Base-by-base conservation (phyloP, 2,888 invertebrate genomes). In the Lasius fuliginosus region DNA sequence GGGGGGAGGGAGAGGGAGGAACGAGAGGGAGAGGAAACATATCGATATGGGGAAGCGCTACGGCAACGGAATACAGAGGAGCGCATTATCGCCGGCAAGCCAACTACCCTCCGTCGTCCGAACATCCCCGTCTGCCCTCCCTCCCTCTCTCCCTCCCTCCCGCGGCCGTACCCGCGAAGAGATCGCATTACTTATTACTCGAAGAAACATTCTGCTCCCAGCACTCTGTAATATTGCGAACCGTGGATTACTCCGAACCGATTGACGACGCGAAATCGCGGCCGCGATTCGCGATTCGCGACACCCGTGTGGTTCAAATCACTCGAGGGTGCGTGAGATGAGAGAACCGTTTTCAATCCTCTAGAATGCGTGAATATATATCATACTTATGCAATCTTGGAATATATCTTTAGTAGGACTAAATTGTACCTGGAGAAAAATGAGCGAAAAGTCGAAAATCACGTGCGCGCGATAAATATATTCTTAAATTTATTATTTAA, bases 1-100 rank as follows among this genome's bases (percentile, higher is more conserved):
- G 30, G 53, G 85, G 87, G 81, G 86, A 82, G 15, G n/a, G 49
- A 53, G 18, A n/a, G n/a, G n/a, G 53, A n/a, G 53, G 53, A 8
- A 53, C n/a, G 53, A 53, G n/a, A 53, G 53, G 53, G 85, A 65
- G 91, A 83, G 89, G 90, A 89, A 91, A 87, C 87, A 91, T 94
- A 94, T 95, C 94, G 94, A 94, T 94, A 95, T 94, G 94, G 94
- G 94, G 93, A 93, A 92, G 89, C 86, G 87, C 89, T 90, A 94
- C 94, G 94, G 92, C 93, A 91, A 89, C 92, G 91, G 95, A 94
- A 95, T 95, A 94, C 94, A 95, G 94, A 95, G 93, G 93, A 93
- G 93, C 93, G 92, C 93, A 95, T 95, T 95, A 95, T 94, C 94
- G 94, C 93, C 91, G 85, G 86, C 89, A 88, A 77, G 88, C 90